Evolutionary conservation across 2,113 vertebrate species (phyloP).

Genomic region (Corythoichthys haematopterus): DNA sequence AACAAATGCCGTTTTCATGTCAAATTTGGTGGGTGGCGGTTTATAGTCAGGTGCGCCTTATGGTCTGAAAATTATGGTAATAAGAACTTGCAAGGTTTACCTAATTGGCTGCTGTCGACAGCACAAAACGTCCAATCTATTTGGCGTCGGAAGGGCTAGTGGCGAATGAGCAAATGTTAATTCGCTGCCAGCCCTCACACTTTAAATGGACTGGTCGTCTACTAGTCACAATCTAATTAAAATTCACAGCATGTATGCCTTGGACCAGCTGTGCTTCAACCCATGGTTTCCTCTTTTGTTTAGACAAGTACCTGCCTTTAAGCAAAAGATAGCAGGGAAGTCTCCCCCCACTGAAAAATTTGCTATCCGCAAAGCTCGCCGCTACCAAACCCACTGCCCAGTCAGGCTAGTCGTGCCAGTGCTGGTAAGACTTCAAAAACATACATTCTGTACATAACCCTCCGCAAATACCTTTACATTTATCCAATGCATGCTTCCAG

Average conservation of each 20-base stretch:
- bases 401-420: constrained; percentile 70
- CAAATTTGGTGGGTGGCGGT: too few relatives aligned
- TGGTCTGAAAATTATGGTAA: too few relatives aligned
- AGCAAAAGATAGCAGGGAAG: constrained; percentile 81
- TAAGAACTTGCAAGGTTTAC: too few relatives aligned
- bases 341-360: constrained; percentile 81
- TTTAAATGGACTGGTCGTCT: too few relatives aligned
- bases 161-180: too few relatives aligned
- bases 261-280: not conserved
- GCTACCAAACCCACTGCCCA: constrained; percentile 64
- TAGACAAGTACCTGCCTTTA: constrained; percentile 75
- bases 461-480: not conserved
- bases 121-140: too few relatives aligned
- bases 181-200: too few relatives aligned
- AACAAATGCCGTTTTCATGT: too few relatives aligned
- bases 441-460: not conserved
- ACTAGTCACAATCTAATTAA: too few relatives aligned
- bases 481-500: constrained; percentile 34
- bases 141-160: too few relatives aligned
- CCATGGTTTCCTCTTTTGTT: not conserved
- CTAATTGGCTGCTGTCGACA: too few relatives aligned
- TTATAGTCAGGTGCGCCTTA: too few relatives aligned
- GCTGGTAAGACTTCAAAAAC: constrained; percentile 59
- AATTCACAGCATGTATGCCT: not conserved
- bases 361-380: constrained; percentile 77